phyloP scores from a whole-genome alignment of 2,888 invertebrate species.

The Papilio protenor region DNA sequence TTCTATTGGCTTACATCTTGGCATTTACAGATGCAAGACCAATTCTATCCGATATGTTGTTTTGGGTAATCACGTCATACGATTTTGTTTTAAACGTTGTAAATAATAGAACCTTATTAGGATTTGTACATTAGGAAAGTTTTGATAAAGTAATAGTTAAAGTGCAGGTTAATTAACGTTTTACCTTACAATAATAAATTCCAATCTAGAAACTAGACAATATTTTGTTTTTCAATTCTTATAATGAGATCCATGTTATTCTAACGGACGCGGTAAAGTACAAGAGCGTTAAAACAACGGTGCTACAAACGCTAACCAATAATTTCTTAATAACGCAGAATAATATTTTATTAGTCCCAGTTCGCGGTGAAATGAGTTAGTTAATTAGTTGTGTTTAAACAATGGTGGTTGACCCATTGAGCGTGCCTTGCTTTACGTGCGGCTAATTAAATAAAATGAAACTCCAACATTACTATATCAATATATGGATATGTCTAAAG shows the following conservation, averaged over 20 bases:
- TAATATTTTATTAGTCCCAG: slow-evolving; percentile 77
- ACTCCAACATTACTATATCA: slow-evolving; percentile 32
- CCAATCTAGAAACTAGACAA: not conserved
- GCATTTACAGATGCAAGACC: no score
- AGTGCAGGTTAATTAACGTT: not conserved
- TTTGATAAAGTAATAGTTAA: no score
- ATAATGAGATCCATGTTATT: slow-evolving; percentile 57
- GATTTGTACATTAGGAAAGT: no score
- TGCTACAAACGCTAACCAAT: slow-evolving; percentile 72
- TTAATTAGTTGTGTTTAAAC: slow-evolving; percentile 79
- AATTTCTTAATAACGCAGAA: slow-evolving; percentile 72
- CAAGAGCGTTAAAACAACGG: slow-evolving; percentile 62
- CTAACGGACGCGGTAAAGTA: slow-evolving; percentile 49
- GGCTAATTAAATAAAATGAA: slow-evolving; percentile 43
- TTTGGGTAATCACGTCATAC: no score
- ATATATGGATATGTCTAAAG: slow-evolving; percentile 2
- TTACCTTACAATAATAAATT: not conserved
- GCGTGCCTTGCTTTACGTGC: slow-evolving; percentile 43
- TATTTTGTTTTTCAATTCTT: not conserved
- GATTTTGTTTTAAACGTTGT: no score
- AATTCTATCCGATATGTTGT: no score
- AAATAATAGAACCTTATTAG: no score
- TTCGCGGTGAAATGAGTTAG: slow-evolving; percentile 77
- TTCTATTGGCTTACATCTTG: no score
- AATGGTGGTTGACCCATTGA: slow-evolving; percentile 60